Conservation (phyloP, 2,888 invertebrate species). For the Lumbricus terrestris region DNA sequence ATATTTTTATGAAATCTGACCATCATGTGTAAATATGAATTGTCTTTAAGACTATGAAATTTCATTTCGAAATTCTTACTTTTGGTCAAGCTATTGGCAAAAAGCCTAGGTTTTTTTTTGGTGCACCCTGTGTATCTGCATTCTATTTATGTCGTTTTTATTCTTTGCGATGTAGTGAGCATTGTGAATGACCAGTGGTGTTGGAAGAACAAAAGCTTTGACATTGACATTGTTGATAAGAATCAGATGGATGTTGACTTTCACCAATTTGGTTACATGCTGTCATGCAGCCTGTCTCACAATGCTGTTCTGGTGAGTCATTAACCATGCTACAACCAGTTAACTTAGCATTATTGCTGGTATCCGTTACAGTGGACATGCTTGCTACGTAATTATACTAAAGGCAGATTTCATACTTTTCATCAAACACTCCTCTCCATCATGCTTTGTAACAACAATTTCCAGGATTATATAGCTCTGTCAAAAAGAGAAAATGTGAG, state of each 20-base stretch:
- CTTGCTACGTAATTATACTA: background rate
- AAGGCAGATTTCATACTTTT: too few relatives aligned
- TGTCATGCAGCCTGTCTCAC: constrained; percentile 74
- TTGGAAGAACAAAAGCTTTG: constrained; percentile 70
- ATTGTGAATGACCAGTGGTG: constrained; percentile 75
- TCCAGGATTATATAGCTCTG: too few relatives aligned
- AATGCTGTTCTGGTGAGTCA: constrained; percentile 50
- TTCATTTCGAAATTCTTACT: too few relatives aligned
- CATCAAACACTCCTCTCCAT: background rate
- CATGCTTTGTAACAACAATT: background rate
- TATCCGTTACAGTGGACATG: background rate
- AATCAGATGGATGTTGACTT: constrained; percentile 68
- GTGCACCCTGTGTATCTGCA: background rate
- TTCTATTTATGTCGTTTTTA: background rate
- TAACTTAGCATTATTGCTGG: background rate
- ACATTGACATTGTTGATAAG: constrained; percentile 58
- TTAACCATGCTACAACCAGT: background rate
- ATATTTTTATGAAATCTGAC: too few relatives aligned
- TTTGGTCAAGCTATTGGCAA: too few relatives aligned
- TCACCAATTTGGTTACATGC: constrained; percentile 75
- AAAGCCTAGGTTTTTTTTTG: too few relatives aligned
- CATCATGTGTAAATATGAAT: too few relatives aligned
- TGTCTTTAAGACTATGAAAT: too few relatives aligned
- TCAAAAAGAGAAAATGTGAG: too few relatives aligned
- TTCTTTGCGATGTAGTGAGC: constrained; percentile 60